phyloP scores from a whole-genome alignment of 2,113 vertebrate genomes.

The Trematomus loennbergii region DNA sequence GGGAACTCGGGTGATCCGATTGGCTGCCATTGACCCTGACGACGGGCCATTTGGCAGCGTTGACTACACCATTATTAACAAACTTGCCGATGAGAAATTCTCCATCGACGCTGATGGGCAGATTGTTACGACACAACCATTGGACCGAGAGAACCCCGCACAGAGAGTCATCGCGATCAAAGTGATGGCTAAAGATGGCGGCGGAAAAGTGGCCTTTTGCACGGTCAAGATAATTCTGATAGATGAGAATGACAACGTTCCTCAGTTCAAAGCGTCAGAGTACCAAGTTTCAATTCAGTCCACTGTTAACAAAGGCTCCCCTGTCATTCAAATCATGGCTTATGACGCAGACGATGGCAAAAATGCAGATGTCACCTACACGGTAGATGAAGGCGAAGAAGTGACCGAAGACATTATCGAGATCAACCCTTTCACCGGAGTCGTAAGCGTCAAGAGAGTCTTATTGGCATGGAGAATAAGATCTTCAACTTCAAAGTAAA shows the following conservation, averaged over 20 bases:
- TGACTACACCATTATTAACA: slow-evolving; percentile 98
- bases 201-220: slow-evolving; percentile 95
- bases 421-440: slow-evolving; percentile 92
- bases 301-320: slow-evolving; percentile 91
- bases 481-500: slow-evolving; percentile 94
- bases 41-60: slow-evolving; percentile 93
- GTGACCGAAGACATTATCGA: slow-evolving; percentile 90
- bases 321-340: slow-evolving; percentile 94
- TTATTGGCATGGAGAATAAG: slow-evolving; percentile 92
- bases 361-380: slow-evolving; percentile 96
- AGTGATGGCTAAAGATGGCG: slow-evolving; percentile 96
- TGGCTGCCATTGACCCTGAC: slow-evolving; percentile 92
- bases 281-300: slow-evolving; percentile 94
- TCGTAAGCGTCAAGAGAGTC: slow-evolving; percentile 92
- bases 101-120: slow-evolving; percentile 87
- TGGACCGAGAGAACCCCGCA: slow-evolving; percentile 94
- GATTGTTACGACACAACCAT: slow-evolving; percentile 90
- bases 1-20: slow-evolving; percentile 94
- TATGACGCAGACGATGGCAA: slow-evolving; percentile 95
- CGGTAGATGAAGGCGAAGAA: slow-evolving; percentile 88
- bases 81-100: slow-evolving; percentile 94
- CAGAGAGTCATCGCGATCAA: slow-evolving; percentile 96
- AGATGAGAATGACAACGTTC: slow-evolving; percentile 96
- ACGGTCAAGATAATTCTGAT: slow-evolving; percentile 97
- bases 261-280: slow-evolving; percentile 92